Base-by-base conservation (phyloP, 1,140 invertebrate genomes). In the Drosophila virilis region DNA sequence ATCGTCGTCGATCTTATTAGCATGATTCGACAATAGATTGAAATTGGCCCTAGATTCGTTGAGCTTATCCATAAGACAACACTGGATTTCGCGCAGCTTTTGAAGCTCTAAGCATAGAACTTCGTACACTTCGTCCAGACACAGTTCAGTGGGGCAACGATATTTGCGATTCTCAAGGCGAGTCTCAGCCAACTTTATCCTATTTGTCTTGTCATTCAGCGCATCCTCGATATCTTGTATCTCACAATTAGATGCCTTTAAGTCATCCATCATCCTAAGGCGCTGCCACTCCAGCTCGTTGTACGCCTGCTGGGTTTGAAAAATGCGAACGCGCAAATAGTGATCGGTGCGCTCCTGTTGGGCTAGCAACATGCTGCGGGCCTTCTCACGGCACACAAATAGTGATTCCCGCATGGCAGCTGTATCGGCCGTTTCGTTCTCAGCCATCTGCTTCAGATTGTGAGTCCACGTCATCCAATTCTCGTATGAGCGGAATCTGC, bases 211-310 rank as follows among this genome's bases (percentile, higher is more conserved):
- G 83, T 94, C 94, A 17, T 93, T 90, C 42, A 97, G 93, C 3
- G 95, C 94, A 48, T 94, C 93, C 75, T 96, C 95, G 40, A 97
- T 89, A 1, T 93, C 93, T 33, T 93, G 93, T 33, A 97, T 94
- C 92, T 97, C 97, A 65, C 95, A 94, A n/a, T 94, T 92, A 6
- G 96, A 92, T 78, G 94, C 94, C 55, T 96, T 95, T 94, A 98
- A 97, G 92, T 98, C 97, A 61, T 96, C 95, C 81, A 96, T 94
- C 92, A 97, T 96, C 95, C 96, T 97, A 66, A 95, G 92, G 80
- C 96, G 96, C 92, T 98, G 97, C 97, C 97, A 98, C 66, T 97
- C 94, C 10, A 98, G 92, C 91, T 98, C 97, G 85, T 97, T 97
- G 65, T 95, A 94, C 1, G 96, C 95, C 76, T 96, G 94, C 84